phyloP scores from a whole-genome alignment of 2,113 vertebrate genomes.

The Lanius ludovicianus region DNA sequence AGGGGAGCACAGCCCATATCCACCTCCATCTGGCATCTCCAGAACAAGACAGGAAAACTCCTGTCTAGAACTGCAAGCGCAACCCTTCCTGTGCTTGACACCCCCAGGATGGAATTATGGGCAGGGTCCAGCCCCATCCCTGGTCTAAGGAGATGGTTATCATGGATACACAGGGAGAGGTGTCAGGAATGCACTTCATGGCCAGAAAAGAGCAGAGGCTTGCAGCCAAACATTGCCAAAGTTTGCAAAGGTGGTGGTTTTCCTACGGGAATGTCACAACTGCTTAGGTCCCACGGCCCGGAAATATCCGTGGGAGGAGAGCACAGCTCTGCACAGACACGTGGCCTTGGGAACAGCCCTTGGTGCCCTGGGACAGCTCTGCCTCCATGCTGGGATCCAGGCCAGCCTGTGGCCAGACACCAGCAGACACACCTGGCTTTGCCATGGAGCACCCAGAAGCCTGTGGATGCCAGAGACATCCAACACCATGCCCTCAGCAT shows the following conservation, averaged over 20 bases:
- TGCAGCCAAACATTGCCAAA: background rate
- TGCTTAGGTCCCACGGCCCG: background rate
- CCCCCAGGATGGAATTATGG: background rate
- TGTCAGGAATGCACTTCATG: background rate
- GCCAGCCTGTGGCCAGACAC: background rate
- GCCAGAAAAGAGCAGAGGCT: background rate
- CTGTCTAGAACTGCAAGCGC: background rate
- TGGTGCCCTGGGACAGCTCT: background rate
- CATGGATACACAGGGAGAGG: background rate
- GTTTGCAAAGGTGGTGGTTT: background rate
- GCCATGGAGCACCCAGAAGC: background rate
- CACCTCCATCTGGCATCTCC: background rate
- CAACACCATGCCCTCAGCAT: background rate
- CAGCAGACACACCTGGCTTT: background rate
- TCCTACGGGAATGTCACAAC: background rate
- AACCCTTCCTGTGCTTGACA: background rate
- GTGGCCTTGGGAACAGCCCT: background rate
- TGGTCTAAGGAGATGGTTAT: background rate
- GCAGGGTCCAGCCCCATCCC: background rate
- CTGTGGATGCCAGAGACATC: fast-evolving
- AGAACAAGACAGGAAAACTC: background rate
- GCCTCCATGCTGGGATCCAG: background rate
- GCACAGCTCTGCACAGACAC: background rate
- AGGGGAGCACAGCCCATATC: background rate
- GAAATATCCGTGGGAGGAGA: background rate